A percentile compares a stretch with the other conserved stretches of the same genome.
Evolutionary conservation across 92 coral and sea anemone genomes (phyloP).

Genomic region (Desmophyllum pertusum): DNA sequence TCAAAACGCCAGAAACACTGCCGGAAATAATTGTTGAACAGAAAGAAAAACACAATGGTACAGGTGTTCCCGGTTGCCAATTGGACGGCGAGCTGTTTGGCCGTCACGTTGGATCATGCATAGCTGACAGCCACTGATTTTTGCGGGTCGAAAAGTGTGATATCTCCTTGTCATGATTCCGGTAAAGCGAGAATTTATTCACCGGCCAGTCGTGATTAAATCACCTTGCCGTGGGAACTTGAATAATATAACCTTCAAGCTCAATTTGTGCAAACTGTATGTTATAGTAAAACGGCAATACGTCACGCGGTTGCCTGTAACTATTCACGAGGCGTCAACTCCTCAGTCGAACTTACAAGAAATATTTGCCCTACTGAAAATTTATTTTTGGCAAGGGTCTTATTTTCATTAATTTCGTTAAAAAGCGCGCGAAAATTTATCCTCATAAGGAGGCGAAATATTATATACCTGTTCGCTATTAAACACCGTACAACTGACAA

Average conservation of each 20-base stretch:
- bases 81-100: neutral
- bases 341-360: too few relatives aligned
- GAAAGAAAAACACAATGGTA: neutral
- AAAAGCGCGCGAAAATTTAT: too few relatives aligned
- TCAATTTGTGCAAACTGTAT: neutral
- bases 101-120: neutral
- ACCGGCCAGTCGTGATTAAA: neutral
- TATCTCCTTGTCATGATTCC: neutral
- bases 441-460: too few relatives aligned
- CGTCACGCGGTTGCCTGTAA: too few relatives aligned
- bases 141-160: neutral
- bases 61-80: neutral
- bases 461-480: too few relatives aligned
- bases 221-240: neutral
- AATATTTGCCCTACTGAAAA: too few relatives aligned
- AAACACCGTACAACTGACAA: too few relatives aligned
- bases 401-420: too few relatives aligned
- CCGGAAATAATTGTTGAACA: neutral
- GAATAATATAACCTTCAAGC: neutral
- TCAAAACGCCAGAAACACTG: neutral
- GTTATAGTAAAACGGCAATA: neutral
- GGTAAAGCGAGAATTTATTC: neutral
- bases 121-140: neutral
- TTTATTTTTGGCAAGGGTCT: too few relatives aligned
- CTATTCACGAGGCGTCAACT: neutral